Evolutionary conservation across 1,140 invertebrate species (phyloP), one percentile per base, ranked within the genome.

Genomic region (Drosophila ananassae): DNA sequence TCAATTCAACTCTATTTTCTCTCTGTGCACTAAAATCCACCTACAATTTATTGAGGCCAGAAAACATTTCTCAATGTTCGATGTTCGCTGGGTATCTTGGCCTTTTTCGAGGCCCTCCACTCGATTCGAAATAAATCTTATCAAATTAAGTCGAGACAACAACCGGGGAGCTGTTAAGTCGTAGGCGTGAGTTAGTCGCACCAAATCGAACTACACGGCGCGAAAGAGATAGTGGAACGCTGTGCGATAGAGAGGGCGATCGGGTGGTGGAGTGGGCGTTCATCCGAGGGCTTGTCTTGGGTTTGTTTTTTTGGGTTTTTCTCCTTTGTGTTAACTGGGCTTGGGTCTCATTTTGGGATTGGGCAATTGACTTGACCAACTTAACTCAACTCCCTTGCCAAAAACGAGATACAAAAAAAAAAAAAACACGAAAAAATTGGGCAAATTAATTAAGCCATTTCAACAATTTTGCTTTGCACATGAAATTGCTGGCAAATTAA

Each of bases 371-470:
- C 63, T 79, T 83, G 80, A 84, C 79, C 79, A 83, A 83, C 76
- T 83, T 83, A 83, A 82, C 75, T 59, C 75, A 73, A 56, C 32
- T 9, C 37, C 59, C 51, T 22, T 66, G 73, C 53, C 59, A 32
- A 63, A 21, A 44, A 17, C 17, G 2, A 13, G 6, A 34, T 39
- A 17, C 8, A 60, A 22, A n/a, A 39, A 63, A 46, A 46, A 59
- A 9, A 50, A 47, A 68, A 39, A 69, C 64, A 56, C 25, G 69
- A 73, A 59, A 74, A 83, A 84, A 83, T 76, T 83, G 79, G 71
- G 24, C 76, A 84, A 83, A 83, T 83, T 84, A 83, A 83, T 83
- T 83, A 83, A 83, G 79, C 72, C 79, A 83, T 76, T 84, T 83
- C 28, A 56, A 82, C 80, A 83, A 83, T 83, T 83, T 82, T 60